Percentiles rank a stretch among this genome's conserved stretches.
Conservation (phyloP, 2,113 vertebrate genomes). For the Trichechus manatus region DNA sequence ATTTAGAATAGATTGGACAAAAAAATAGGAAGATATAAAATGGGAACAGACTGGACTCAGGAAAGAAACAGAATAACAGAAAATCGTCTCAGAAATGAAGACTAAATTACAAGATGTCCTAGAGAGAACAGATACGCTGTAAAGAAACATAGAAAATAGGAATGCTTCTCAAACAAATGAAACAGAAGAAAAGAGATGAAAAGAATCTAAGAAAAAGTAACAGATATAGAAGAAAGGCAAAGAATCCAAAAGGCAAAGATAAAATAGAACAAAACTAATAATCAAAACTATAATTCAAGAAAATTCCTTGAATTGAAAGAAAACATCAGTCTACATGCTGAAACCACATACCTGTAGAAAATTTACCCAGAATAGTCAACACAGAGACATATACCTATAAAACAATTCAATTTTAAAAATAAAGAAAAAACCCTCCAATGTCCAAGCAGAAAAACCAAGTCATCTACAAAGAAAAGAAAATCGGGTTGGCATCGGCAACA, state of each 20-base stretch:
- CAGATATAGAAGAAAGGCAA: neutral
- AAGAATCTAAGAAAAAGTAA: neutral
- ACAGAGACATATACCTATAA: neutral
- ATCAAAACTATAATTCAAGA: neutral
- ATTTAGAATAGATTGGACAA: neutral
- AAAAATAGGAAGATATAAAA: constrained; percentile 28
- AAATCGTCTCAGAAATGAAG: constrained; percentile 36
- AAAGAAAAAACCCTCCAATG: neutral
- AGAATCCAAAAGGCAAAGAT: neutral
- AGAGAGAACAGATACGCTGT: neutral
- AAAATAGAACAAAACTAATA: neutral
- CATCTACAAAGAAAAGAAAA: neutral
- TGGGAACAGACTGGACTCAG: neutral
- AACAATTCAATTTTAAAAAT: neutral
- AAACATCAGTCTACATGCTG: neutral
- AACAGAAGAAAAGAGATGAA: neutral
- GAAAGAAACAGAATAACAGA: neutral
- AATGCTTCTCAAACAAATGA: neutral
- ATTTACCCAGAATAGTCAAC: neutral
- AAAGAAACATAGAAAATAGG: neutral
- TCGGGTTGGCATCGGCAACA: neutral
- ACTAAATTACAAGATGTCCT: neutral
- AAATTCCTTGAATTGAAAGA: neutral
- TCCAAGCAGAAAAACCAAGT: neutral
- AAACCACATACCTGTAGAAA: constrained; percentile 17